Percentiles rank a stretch among this genome's conserved stretches.
phyloP scores from a whole-genome alignment of 1,140 invertebrate species.

The Propsilocerus akamusi region DNA sequence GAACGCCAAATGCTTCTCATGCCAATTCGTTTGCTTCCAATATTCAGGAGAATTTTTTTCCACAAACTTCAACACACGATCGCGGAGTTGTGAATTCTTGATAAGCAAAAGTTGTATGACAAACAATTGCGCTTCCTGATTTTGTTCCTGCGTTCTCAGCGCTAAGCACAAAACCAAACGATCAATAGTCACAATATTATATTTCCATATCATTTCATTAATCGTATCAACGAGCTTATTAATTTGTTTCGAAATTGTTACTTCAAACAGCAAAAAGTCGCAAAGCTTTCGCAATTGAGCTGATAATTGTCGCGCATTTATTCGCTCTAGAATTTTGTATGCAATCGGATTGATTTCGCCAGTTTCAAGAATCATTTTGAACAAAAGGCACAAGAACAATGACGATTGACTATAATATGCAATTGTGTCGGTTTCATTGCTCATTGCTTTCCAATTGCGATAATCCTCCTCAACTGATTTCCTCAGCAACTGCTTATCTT shows the following conservation, averaged over 20 bases:
- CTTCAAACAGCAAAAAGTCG: constrained; percentile 85
- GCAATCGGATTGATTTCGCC: constrained; percentile 82
- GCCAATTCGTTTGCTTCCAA: constrained; percentile 95
- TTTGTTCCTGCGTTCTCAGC: constrained; percentile 73
- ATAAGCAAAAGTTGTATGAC: constrained; percentile 82
- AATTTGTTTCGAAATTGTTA: constrained; percentile 61
- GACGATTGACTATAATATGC: constrained; percentile 82
- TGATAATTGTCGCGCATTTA: constrained; percentile 76
- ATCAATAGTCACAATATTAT: constrained; percentile 90
- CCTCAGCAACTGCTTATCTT: constrained; percentile 79
- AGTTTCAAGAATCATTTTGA: constrained; percentile 91
- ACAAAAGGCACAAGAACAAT: constrained; percentile 78
- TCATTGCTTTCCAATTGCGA: constrained; percentile 91
- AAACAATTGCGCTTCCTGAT: constrained; percentile 80
- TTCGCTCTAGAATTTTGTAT: constrained; percentile 86
- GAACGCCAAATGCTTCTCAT: constrained; percentile 87
- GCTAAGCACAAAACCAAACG: constrained; percentile 76
- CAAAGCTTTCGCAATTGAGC: constrained; percentile 85
- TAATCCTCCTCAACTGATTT: constrained; percentile 90
- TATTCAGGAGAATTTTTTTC: constrained; percentile 85
- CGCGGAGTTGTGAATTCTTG: constrained; percentile 76
- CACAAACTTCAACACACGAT: constrained; percentile 80
- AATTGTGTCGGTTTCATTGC: constrained; percentile 89
- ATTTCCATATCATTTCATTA: constrained; percentile 95
- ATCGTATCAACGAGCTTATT: constrained; percentile 88